Base-by-base conservation (phyloP, 2,113 vertebrate species). In the Pygoscelis antarcticus region DNA sequence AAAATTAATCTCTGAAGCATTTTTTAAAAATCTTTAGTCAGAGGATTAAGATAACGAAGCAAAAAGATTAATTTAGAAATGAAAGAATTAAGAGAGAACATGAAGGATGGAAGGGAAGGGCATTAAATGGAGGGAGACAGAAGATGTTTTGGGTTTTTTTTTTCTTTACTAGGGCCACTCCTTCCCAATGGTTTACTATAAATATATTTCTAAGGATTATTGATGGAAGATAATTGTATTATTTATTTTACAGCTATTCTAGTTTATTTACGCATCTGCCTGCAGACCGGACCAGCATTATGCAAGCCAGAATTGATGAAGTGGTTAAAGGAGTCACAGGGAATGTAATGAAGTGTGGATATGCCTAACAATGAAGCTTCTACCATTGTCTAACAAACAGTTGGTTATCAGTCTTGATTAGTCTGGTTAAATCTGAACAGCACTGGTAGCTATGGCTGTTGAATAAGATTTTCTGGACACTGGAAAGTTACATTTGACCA, bases 191-290 rank as follows among this genome's bases (percentile, higher is more conserved):
- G 66, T 58, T 84, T 83, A 58, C 36, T 70, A 51, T 65, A 85
- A 79, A 57, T 83, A 58, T 3, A 75, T 81, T 94, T 92, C 32
- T 42, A 81, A 77, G 76, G 29, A 92, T 92, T 92, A 95, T 6
- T 92, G 92, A 94, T 97, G 79, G 93, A 83, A 93, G 90, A 90
- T 95, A 96, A 97, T 93, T 96, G 75, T 96, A 94, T 96, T 95
- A 74, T 96, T 96, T 97, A 96, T 96, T 96, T 97, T 96, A 83
- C 95, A 97, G 96, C 96, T 93, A 44, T 93, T 97, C 76, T 97
- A 96, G 94, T 96, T 94, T 95, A 94, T 93, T 96, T 96, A 81
- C 69, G 89, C 95, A 78, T 94, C 93, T 96, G 88, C 92, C 90
- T 89, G 88, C 96, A 97, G 80, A 94, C 95, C 94, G 96, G 83